A percentile compares a stretch with the other conserved stretches of the same genome.
Conservation (phyloP, 1,140 invertebrate genomes). For the Phymorhynchus buccinoides region DNA sequence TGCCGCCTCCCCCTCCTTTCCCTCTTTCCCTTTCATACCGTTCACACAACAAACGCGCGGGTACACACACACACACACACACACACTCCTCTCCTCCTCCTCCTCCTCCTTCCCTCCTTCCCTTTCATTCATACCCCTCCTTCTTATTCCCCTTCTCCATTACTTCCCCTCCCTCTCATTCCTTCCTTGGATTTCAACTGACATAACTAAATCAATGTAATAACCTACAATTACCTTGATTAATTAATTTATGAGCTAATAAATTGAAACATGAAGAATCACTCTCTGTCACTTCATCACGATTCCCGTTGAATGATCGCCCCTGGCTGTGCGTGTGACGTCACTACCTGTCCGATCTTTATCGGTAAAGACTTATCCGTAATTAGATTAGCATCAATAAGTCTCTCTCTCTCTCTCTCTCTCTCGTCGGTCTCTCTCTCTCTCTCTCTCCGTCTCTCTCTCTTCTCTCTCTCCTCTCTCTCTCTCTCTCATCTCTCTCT, state of each 20-base stretch:
- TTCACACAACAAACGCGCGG: no score
- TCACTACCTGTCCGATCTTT: no score
- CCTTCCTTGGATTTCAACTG: background rate
- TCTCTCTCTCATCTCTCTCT: no score
- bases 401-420: no score
- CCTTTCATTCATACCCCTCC: background rate
- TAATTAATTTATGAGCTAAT: background rate
- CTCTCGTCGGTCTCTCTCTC: no score
- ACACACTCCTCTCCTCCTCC: background rate
- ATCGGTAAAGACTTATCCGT: no score
- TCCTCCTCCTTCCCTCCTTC: background rate
- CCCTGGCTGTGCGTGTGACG: background rate
- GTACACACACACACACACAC: background rate
- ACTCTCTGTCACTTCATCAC: background rate
- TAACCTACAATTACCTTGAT: no score
- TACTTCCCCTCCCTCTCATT: background rate
- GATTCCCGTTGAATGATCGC: background rate
- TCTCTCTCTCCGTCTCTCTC: no score
- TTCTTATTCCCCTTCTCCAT: background rate
- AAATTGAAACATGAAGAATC: conserved; percentile 2
- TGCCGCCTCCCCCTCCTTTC: background rate
- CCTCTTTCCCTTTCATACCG: background rate
- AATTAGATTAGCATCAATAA: no score
- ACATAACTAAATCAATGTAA: background rate
- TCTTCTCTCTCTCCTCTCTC: no score